A percentile compares a stretch with the other conserved stretches of the same genome.
Evolutionary conservation across 1,140 invertebrate species (phyloP).

Genomic region (Xylocopa sonorina): DNA sequence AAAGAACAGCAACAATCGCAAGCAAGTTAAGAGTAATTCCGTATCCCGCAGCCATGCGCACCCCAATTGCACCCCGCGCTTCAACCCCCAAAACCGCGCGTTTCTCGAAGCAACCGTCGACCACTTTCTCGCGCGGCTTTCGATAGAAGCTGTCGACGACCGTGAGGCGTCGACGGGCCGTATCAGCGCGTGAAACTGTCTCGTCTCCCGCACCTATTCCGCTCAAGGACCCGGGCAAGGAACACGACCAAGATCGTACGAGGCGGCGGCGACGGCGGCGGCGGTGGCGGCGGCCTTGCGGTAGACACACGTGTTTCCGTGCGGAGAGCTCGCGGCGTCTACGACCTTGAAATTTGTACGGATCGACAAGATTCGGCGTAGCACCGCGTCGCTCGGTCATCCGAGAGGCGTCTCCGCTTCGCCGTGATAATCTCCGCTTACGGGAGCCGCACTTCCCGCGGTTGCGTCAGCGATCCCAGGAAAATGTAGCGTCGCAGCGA

Average conservation of each 20-base stretch:
- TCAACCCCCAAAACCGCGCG: too few relatives aligned
- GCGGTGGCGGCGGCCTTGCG: slow-evolving; percentile 17
- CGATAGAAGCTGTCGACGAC: neutral
- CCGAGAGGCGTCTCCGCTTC: neutral
- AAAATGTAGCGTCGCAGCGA: too few relatives aligned
- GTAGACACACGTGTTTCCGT: slow-evolving; percentile 47
- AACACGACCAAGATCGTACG: slow-evolving; percentile 41
- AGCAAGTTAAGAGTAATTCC: too few relatives aligned
- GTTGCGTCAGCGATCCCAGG: too few relatives aligned
- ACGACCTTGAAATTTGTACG: slow-evolving; percentile 49
- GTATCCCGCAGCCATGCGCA: too few relatives aligned
- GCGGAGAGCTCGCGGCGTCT: slow-evolving; percentile 12
- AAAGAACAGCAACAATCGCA: too few relatives aligned
- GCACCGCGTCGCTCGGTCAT: neutral
- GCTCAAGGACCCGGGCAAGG: slow-evolving; percentile 32
- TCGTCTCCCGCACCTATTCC: slow-evolving; percentile 22
- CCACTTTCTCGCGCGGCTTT: too few relatives aligned
- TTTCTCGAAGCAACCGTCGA: too few relatives aligned
- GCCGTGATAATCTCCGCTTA: slow-evolving; percentile 31
- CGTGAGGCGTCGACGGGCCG: neutral
- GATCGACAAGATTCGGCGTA: slow-evolving; percentile 44
- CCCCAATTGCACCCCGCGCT: too few relatives aligned
- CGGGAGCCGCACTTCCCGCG: too few relatives aligned
- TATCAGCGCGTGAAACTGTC: slow-evolving; percentile 5
- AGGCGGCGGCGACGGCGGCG: too few relatives aligned